Conservation (phyloP, 2,113 vertebrate genomes). For the Corydoras maculifer region DNA sequence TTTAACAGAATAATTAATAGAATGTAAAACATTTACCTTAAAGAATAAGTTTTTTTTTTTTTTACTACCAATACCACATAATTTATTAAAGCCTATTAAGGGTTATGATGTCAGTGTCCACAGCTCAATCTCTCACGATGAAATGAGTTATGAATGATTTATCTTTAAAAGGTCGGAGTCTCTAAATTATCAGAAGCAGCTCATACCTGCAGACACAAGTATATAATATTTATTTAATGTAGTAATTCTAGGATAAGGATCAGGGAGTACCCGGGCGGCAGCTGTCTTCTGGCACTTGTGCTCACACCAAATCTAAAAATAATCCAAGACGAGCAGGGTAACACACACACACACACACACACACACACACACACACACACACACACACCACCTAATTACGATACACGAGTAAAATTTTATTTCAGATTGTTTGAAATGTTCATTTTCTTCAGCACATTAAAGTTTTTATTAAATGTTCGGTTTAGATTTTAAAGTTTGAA, state of each 20-base stretch:
- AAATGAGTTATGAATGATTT: too few species aligned
- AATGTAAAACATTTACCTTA: too few species aligned
- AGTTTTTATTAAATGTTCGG: background rate
- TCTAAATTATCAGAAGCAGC: background rate
- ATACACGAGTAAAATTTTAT: background rate
- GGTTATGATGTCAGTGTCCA: too few species aligned
- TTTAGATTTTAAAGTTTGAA: background rate
- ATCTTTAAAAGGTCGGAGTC: too few species aligned
- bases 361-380: background rate
- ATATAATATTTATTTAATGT: background rate
- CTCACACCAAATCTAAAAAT: conserved; percentile 27
- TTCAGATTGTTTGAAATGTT: background rate
- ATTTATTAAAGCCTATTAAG: too few species aligned
- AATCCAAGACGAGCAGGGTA: background rate
- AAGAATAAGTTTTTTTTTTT: too few species aligned
- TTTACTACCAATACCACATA: too few species aligned
- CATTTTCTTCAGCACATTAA: background rate
- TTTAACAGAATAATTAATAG: too few species aligned
- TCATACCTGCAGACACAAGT: conserved; percentile 3
- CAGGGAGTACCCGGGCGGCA: conserved; percentile 20
- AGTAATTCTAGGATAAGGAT: conserved; percentile 6
- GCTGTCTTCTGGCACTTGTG: conserved; percentile 23
- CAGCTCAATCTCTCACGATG: too few species aligned
- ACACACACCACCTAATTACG: conserved; percentile 6
- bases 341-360: background rate